Conservation (phyloP, 2,888 invertebrate species). For the Dascillus cervinus region DNA sequence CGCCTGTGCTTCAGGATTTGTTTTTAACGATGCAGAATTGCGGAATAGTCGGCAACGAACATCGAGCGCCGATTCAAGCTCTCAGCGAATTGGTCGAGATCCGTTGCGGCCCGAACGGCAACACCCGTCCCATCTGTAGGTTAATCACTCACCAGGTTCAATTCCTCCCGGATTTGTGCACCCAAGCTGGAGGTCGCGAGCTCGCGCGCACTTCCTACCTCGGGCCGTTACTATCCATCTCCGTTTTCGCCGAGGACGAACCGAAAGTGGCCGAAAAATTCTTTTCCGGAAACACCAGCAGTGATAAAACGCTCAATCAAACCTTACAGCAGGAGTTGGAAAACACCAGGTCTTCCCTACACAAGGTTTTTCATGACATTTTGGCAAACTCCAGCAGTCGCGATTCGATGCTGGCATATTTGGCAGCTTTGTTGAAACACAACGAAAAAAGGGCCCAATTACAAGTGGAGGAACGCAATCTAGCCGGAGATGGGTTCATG, state of each 20-base stretch:
- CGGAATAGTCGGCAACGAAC: slow-evolving; percentile 61
- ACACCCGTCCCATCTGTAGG: slow-evolving; percentile 67
- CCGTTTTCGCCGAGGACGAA: slow-evolving; percentile 90
- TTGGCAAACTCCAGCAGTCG: slow-evolving; percentile 76
- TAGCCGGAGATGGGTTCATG: slow-evolving; percentile 94
- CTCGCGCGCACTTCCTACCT: slow-evolving; percentile 77
- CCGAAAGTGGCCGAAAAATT: slow-evolving; percentile 78
- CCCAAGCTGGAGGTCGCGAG: slow-evolving; percentile 67
- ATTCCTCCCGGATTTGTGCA: slow-evolving; percentile 65
- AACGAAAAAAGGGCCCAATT: slow-evolving; percentile 87
- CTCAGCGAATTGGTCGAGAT: slow-evolving; percentile 76
- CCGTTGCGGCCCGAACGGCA: slow-evolving; percentile 46
- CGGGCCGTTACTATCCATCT: slow-evolving; percentile 86
- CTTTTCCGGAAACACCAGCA: slow-evolving; percentile 47
- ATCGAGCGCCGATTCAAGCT: slow-evolving; percentile 48
- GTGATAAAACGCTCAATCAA: slow-evolving; percentile 59
- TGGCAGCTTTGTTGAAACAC: slow-evolving; percentile 65
- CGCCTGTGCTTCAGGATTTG: slow-evolving; percentile 62
- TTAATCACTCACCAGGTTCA: slow-evolving; percentile 59
- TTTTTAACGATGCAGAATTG: slow-evolving; percentile 60
- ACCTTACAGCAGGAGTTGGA: slow-evolving; percentile 75
- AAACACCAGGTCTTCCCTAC: slow-evolving; percentile 65
- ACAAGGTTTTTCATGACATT: slow-evolving; percentile 76
- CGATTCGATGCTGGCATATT: slow-evolving; percentile 69
- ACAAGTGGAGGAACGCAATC: slow-evolving; percentile 77